Evolutionary conservation across 2,797 vertebrate genomes (phyloP).

Genomic region (Hylomyscus alleni): DNA sequence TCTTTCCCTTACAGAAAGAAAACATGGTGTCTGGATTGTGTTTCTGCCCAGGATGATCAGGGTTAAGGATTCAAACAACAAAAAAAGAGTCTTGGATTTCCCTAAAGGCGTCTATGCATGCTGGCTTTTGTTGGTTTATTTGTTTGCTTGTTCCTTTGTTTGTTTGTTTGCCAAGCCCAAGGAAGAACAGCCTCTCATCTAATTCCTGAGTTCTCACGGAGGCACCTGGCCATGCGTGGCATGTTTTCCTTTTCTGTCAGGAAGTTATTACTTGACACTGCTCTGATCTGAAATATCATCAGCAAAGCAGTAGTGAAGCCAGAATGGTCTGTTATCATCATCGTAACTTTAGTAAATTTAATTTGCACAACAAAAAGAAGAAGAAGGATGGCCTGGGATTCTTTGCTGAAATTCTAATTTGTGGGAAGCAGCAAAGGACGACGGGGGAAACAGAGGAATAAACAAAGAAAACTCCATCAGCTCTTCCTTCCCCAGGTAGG

Average conservation of each 20-base stretch:
- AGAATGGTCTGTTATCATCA: not conserved
- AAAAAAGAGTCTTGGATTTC: not conserved
- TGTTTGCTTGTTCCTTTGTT: not conserved
- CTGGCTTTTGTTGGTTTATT: not conserved
- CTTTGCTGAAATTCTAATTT: not conserved
- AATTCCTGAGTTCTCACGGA: not conserved
- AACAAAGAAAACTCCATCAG: not conserved
- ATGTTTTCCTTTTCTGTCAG: not conserved
- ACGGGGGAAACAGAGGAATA: not conserved
- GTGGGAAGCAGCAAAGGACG: not conserved
- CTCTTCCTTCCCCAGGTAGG: not conserved
- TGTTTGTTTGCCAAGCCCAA: not conserved
- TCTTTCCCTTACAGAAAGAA: not conserved
- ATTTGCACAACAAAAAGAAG: not conserved
- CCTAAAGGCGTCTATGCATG: not conserved
- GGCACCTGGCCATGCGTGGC: not conserved
- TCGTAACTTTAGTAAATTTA: slow-evolving; percentile 11
- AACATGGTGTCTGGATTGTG: not conserved
- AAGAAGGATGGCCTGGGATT: not conserved
- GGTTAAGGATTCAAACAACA: not conserved
- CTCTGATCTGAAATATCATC: not conserved
- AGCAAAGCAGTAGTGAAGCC: not conserved
- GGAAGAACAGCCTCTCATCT: not conserved
- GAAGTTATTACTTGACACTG: not conserved
- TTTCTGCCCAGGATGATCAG: not conserved